These are phyloP conservation scores for Mesorhabditis spiculigera DNA, from an alignment of 2,888 invertebrate species.

Conservation along the genomic window DNA sequence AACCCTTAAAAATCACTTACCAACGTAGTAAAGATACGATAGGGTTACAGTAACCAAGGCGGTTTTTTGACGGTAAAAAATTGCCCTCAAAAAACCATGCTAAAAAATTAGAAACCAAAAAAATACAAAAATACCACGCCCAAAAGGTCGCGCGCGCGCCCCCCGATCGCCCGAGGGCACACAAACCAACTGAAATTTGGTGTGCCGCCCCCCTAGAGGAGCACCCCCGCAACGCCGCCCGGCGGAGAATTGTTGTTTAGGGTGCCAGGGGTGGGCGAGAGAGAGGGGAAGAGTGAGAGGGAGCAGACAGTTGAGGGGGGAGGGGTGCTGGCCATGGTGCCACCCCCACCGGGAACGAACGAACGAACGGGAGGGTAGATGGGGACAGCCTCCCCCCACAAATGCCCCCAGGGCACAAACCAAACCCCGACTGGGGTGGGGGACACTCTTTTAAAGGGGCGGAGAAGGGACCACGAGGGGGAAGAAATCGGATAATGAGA, in stretches of 20 bases:
- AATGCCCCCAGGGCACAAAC: too few species aligned
- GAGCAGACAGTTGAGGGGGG: background rate
- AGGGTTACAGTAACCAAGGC: too few species aligned
- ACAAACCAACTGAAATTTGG: background rate
- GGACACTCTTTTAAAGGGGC: too few species aligned
- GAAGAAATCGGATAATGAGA: too few species aligned
- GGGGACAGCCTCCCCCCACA: too few species aligned
- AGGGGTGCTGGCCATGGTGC: conserved; percentile 5
- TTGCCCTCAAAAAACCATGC: background rate
- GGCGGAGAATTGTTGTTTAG: conserved; percentile 1
- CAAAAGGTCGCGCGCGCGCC: background rate
- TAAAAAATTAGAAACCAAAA: background rate
- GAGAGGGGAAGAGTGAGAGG: background rate
- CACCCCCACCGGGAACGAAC: background rate
- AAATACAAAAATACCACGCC: background rate
- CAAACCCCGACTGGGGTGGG: too few species aligned
- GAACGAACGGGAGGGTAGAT: too few species aligned
- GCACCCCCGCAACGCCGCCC: too few species aligned
- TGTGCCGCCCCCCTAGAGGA: background rate
- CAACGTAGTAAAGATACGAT: too few species aligned
- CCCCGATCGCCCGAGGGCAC: background rate
- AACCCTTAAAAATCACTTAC: too few species aligned
- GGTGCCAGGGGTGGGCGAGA: conserved; percentile 3
- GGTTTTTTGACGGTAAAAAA: too few species aligned
- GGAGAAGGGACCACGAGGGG: too few species aligned